A percentile compares a stretch with the other conserved stretches of the same genome.
phyloP scores from a whole-genome alignment of 2,888 invertebrate species.

The Hoplodrina blanda region DNA sequence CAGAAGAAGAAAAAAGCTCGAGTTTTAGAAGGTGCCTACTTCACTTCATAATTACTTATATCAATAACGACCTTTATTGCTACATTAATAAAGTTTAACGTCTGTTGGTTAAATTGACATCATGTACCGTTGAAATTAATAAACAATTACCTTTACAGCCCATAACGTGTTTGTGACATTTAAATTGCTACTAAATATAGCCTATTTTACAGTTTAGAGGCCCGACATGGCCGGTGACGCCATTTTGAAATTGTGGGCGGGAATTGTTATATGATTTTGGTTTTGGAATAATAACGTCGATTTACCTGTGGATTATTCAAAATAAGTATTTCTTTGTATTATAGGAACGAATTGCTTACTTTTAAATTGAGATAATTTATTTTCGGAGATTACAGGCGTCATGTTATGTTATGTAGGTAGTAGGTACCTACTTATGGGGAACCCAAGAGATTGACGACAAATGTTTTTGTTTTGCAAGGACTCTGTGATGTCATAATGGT shows the following conservation, averaged over 20 bases:
- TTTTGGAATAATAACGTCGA: slow-evolving; percentile 6
- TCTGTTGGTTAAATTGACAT: slow-evolving; percentile 32
- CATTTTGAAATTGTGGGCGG: slow-evolving; percentile 46
- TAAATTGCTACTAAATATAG: slow-evolving; percentile 42
- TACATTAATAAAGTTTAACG: slow-evolving; percentile 35
- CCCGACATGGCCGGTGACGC: slow-evolving; percentile 10
- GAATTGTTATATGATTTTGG: slow-evolving; percentile 14
- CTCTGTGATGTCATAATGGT: no score
- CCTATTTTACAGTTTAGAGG: slow-evolving; percentile 31
- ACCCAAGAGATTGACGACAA: no score
- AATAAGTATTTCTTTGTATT: no score
- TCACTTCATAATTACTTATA: neutral
- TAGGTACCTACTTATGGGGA: no score
- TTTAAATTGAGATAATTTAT: no score
- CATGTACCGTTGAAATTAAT: slow-evolving; percentile 42
- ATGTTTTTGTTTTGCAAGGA: no score
- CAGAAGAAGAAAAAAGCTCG: neutral
- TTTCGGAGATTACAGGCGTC: no score
- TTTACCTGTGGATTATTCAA: neutral
- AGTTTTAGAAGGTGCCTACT: neutral
- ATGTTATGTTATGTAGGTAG: no score
- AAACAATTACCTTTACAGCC: slow-evolving; percentile 53
- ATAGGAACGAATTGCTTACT: no score
- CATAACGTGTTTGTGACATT: slow-evolving; percentile 44
- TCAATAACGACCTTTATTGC: slow-evolving; percentile 21